Percentiles rank a stretch among this genome's conserved stretches.
Conservation (phyloP, 1,140 invertebrate species). For the Meteorus sp. region DNA sequence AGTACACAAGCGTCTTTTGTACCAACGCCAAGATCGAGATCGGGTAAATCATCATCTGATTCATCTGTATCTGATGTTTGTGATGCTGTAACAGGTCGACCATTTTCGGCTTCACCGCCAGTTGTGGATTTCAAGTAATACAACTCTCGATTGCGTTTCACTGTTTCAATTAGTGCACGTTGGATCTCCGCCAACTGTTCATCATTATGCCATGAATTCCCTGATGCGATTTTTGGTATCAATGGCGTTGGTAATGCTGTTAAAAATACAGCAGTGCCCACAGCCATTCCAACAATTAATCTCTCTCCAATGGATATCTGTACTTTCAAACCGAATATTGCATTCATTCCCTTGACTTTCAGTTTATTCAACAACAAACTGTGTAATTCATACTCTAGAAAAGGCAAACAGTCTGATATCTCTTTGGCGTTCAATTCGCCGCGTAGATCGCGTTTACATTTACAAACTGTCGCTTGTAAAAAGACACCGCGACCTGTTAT, state of each 20-base stretch:
- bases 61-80: conserved; percentile 67
- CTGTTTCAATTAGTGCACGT: conserved; percentile 67
- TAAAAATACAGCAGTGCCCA: conserved; percentile 82
- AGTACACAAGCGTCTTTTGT: conserved; percentile 84
- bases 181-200: conserved; percentile 67
- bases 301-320: conserved; percentile 88
- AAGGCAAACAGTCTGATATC: conserved; percentile 90
- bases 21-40: conserved; percentile 75
- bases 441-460: conserved; percentile 76
- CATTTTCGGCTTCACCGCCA: conserved; percentile 53
- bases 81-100: conserved; percentile 41
- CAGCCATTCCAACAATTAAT: conserved; percentile 83
- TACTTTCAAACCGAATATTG: conserved; percentile 81
- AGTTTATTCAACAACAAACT: conserved; percentile 89
- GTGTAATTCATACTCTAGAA: conserved; percentile 94
- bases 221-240: conserved; percentile 68
- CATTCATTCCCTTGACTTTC: conserved; percentile 91
- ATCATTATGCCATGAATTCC: conserved; percentile 67
- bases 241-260: conserved; percentile 72
- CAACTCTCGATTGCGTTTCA: conserved; percentile 70
- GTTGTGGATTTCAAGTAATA: conserved; percentile 64
- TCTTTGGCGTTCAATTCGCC: conserved; percentile 91
- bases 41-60: conserved; percentile 73
- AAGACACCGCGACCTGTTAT: conserved; percentile 75
- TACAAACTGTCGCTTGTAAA: conserved; percentile 77